Evolutionary conservation across 1,140 invertebrate species (phyloP).

Genomic region (Apocrypta bakeri): DNA sequence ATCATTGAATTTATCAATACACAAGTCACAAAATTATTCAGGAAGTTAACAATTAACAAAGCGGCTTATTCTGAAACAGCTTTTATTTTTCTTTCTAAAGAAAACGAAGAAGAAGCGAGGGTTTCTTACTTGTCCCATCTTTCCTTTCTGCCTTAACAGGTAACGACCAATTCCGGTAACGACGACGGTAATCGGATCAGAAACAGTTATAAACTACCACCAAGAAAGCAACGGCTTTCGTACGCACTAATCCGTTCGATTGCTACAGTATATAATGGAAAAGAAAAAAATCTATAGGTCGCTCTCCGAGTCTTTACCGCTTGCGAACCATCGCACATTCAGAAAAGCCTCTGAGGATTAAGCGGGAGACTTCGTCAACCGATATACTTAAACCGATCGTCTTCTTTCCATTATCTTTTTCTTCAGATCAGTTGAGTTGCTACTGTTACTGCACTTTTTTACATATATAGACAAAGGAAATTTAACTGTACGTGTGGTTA

Average conservation of each 20-base stretch:
- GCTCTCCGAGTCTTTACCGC: conserved; percentile 11
- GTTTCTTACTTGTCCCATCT: conserved; percentile 25
- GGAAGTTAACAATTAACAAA: too few relatives aligned
- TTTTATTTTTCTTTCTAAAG: background rate
- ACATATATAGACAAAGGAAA: background rate
- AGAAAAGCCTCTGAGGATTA: conserved; percentile 40
- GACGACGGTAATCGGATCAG: conserved; percentile 56
- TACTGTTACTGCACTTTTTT: background rate
- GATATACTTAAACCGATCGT: conserved; percentile 37
- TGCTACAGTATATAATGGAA: background rate
- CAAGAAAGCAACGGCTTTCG: conserved; percentile 56
- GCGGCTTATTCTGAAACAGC: background rate
- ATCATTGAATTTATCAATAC: too few relatives aligned
- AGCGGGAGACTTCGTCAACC: background rate
- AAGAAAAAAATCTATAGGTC: conserved; percentile 32
- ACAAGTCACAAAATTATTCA: too few relatives aligned
- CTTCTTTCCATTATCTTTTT: conserved; percentile 1
- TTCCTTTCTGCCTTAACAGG: background rate
- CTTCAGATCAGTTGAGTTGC: background rate
- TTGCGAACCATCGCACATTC: conserved; percentile 13
- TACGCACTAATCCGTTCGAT: conserved; percentile 44
- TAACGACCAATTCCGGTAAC: conserved; percentile 41
- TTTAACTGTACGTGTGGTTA: background rate
- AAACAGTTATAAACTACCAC: conserved; percentile 57
- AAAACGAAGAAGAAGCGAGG: background rate